Evolutionary conservation across 2,797 vertebrate genomes (phyloP), one percentile per base, ranked within the genome.

Genomic region (Carcharodon carcharias): DNA sequence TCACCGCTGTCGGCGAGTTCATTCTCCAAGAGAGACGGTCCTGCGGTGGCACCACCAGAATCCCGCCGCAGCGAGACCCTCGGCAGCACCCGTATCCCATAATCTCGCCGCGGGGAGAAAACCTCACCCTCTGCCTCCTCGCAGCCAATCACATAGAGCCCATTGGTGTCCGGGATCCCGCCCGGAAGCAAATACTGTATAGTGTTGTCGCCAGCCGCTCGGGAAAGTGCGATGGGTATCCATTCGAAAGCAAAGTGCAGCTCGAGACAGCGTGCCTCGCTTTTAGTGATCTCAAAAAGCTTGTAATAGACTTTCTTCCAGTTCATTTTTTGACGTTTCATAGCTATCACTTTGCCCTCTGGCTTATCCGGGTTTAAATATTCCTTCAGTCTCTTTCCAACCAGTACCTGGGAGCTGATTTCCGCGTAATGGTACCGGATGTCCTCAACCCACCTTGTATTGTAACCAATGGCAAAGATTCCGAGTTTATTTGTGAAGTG

Each of bases 271-370:
- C 99, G 97, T 0, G 99, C 99, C 97, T 99, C 99, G 0, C 99
- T 99, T 96, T 99, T 99, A 12, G 99, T 99, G 96, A 99, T 99
- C 98, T 99, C 99, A 96, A 99, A 97, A 96, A 99, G 99, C 96
- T 99, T 99, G 97, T 99, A 99, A 97, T 99, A 99, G 54, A 99
- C 99, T 0, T 99, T 99, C 96, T 99, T 99, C 99, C 99, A 99
- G 98, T 99, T 99, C 99, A 99, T 99, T 97, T 99, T 99, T 97
- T 99, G 99, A 61, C 99, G 99, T 96, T 99, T 98, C 96, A 99
- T 99, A 99, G 99, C 99, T 96, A 99, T 98, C 65, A 99, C 97
- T 26, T 99, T 98, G 14, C 99, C 99, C 97, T 99, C 99, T 0
- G 99, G 98, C 96, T 99, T 99, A 96, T 99, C 99, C 0, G 99